Conservation (phyloP, 1,140 invertebrate genomes). For the Matsumurasca onukii region DNA sequence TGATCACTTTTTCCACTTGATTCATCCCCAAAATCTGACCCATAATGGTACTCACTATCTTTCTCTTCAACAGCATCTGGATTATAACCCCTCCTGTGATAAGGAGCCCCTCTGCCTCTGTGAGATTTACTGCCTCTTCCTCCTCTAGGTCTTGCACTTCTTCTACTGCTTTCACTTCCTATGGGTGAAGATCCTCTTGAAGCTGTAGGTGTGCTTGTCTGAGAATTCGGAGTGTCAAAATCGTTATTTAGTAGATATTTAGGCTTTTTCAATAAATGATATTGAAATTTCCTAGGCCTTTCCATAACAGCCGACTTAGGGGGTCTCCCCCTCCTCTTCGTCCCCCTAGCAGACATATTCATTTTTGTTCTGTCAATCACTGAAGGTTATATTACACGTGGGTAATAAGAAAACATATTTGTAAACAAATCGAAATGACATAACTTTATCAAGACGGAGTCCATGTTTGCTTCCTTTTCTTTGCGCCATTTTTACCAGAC, state of each 20-base stretch:
- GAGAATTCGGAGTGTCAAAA: conserved; percentile 59
- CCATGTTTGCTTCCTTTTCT: conserved; percentile 56
- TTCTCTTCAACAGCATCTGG: conserved; percentile 68
- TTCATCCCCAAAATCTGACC: conserved; percentile 84
- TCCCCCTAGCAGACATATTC: conserved; percentile 79
- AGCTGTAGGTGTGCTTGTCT: conserved; percentile 73
- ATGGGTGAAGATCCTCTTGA: conserved; percentile 74
- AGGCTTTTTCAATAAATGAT: conserved; percentile 87
- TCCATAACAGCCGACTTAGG: conserved; percentile 85
- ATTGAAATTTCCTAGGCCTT: conserved; percentile 79
- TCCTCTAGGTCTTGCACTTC: conserved; percentile 55
- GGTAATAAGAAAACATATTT: conserved; percentile 55
- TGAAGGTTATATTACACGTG: conserved; percentile 47
- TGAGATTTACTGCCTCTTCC: conserved; percentile 39
- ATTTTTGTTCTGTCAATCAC: conserved; percentile 47
- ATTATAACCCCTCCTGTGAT: conserved; percentile 69
- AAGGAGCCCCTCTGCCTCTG: conserved; percentile 48
- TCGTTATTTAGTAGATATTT: conserved; percentile 77
- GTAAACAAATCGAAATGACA: conserved; percentile 65
- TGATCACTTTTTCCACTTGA: conserved; percentile 77
- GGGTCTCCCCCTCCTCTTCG: conserved; percentile 82
- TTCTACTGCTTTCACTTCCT: conserved; percentile 65
- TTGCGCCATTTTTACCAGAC: conserved; percentile 59
- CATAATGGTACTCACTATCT: conserved; percentile 87
- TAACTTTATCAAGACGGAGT: conserved; percentile 54